These are phyloP conservation scores for Onychomys torridus DNA, from an alignment of 2,797 vertebrate genomes.

Conservation along the genomic window DNA sequence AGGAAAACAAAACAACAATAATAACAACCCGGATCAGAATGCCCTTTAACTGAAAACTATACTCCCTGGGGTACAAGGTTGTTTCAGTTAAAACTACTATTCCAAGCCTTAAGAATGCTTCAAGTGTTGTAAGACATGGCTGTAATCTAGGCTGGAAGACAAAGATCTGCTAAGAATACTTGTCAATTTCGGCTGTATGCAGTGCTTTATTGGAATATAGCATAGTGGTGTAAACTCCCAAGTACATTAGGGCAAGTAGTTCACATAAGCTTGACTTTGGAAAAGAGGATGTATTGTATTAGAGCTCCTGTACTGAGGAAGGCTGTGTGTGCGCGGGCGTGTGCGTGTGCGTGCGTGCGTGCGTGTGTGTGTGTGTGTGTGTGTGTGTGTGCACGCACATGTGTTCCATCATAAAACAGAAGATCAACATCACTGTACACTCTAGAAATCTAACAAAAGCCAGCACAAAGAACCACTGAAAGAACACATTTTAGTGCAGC, in stretches of 20 bases:
- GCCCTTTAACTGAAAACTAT: slow-evolving; percentile 12
- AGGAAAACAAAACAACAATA: not conserved
- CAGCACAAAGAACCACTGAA: not conserved
- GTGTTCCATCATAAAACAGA: not conserved
- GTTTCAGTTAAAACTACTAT: not conserved
- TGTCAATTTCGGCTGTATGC: not conserved
- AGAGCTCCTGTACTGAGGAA: not conserved
- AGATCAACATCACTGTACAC: not conserved
- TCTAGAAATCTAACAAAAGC: slow-evolving; percentile 48
- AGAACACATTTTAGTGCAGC: not conserved
- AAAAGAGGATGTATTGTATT: not conserved
- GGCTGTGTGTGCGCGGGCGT: too few relatives aligned
- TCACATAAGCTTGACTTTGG: not conserved
- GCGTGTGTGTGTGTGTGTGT: too few relatives aligned
- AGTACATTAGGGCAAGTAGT: not conserved
- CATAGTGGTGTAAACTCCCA: not conserved
- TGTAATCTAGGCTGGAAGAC: not conserved
- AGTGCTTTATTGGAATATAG: not conserved
- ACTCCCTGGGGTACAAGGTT: not conserved
- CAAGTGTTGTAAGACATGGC: not conserved
- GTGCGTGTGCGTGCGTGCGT: too few relatives aligned
- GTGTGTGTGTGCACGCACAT: too few relatives aligned
- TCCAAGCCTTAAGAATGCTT: not conserved
- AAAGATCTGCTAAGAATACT: slow-evolving; percentile 27
- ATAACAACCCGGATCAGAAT: not conserved